phyloP scores from a whole-genome alignment of 2,113 vertebrate species.

The Chloropsis hardwickii region DNA sequence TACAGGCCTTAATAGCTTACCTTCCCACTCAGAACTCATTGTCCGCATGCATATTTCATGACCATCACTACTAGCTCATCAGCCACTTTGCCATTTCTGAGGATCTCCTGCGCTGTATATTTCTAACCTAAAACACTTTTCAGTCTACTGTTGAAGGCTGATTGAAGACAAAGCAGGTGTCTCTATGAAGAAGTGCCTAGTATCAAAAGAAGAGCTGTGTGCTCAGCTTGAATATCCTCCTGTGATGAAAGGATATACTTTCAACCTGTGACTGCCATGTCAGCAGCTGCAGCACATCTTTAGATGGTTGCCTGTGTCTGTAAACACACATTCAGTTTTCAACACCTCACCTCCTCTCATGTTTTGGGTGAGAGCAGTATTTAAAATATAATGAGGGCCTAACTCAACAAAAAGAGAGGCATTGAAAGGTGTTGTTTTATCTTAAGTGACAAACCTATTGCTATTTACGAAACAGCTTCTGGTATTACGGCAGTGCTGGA shows the following conservation, averaged over 20 bases:
- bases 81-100: not conserved
- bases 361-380: not conserved
- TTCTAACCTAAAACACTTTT: not conserved
- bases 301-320: not conserved
- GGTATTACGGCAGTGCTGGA: rapidly evolving
- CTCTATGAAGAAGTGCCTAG: not conserved
- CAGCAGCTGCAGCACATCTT: not conserved
- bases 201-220: not conserved
- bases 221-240: not conserved
- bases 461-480: not conserved
- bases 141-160: not conserved
- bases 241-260: not conserved
- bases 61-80: not conserved
- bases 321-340: not conserved
- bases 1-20: not conserved
- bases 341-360: not conserved
- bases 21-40: not conserved
- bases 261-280: not conserved
- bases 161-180: not conserved
- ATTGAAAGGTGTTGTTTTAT: not conserved
- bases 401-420: not conserved
- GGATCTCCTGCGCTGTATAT: not conserved
- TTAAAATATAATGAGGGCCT: not conserved
- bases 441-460: not conserved
- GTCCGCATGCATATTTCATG: conserved; percentile 7